Percentiles rank a stretch among this genome's conserved stretches.
Evolutionary conservation across 2,888 invertebrate genomes (phyloP).

Genomic region (Zele albiditarsus): DNA sequence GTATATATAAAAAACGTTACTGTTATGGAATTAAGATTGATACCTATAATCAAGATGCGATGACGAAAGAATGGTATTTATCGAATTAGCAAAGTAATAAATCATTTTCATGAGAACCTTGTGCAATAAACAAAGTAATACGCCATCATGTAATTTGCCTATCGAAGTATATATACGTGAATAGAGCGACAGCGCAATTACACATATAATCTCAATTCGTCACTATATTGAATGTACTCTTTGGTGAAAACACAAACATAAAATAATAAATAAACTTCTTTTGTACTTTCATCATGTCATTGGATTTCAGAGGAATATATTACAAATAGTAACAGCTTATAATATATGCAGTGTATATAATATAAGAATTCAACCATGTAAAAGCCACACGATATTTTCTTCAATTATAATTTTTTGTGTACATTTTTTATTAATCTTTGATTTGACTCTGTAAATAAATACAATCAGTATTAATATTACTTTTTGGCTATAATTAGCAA

Average conservation of each 20-base stretch:
- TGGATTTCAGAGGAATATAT: slow-evolving; percentile 9
- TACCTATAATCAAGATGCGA: background rate
- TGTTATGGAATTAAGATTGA: slow-evolving; percentile 5
- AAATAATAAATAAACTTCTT: background rate
- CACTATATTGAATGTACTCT: slow-evolving; percentile 43
- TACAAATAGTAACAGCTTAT: background rate
- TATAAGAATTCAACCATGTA: background rate
- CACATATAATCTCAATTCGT: background rate
- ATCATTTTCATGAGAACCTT: background rate
- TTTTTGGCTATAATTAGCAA: slow-evolving; percentile 15
- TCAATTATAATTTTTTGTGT: slow-evolving; percentile 25
- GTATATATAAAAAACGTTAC: slow-evolving; percentile 6
- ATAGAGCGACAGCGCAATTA: background rate
- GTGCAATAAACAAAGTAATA: background rate
- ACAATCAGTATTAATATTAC: slow-evolving; percentile 34
- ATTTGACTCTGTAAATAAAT: slow-evolving; percentile 40
- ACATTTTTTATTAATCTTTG: slow-evolving; percentile 25
- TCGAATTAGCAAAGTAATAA: background rate
- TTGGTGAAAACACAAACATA: slow-evolving; percentile 20
- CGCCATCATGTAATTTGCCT: background rate
- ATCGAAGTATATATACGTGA: background rate
- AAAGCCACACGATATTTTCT: background rate
- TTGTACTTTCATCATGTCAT: slow-evolving; percentile 23
- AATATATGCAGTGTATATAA: slow-evolving; percentile 28
- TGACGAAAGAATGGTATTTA: background rate